These are phyloP conservation scores for Vanessa cardui DNA, from an alignment of 2,888 invertebrate genomes.

Conservation along the genomic window DNA sequence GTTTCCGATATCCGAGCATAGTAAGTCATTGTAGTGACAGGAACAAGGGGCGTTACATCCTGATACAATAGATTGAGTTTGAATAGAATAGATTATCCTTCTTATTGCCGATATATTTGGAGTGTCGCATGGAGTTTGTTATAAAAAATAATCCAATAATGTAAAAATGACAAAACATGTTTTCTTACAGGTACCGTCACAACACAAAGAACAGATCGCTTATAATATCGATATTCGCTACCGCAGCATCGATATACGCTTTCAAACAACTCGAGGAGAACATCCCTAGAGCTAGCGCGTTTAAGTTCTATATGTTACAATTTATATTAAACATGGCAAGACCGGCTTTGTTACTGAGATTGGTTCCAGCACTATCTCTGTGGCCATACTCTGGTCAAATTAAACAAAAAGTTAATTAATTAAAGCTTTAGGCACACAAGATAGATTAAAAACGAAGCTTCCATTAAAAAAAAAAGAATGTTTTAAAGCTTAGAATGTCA, in stretches of 20 bases:
- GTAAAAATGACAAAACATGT: not conserved
- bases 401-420: constrained; percentile 23
- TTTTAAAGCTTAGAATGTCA: no score
- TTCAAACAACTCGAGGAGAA: constrained; percentile 48
- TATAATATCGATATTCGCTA: constrained; percentile 52
- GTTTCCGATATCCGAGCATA: no score
- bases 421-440: no score
- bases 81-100: no score
- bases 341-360: constrained; percentile 54
- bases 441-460: not conserved
- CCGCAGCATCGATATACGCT: constrained; percentile 43
- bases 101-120: no score
- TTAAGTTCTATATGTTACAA: constrained; percentile 49
- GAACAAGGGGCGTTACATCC: no score
- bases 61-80: no score
- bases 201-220: constrained; percentile 62
- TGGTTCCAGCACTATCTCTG: constrained; percentile 56
- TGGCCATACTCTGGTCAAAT: constrained; percentile 51
- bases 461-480: no score
- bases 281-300: constrained; percentile 48
- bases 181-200: constrained; percentile 68
- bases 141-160: no score
- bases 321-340: constrained; percentile 52
- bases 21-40: no score
- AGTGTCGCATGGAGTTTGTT: no score